phyloP scores from a whole-genome alignment of 2,888 invertebrate genomes.

The Ferdinandea cuprea region DNA sequence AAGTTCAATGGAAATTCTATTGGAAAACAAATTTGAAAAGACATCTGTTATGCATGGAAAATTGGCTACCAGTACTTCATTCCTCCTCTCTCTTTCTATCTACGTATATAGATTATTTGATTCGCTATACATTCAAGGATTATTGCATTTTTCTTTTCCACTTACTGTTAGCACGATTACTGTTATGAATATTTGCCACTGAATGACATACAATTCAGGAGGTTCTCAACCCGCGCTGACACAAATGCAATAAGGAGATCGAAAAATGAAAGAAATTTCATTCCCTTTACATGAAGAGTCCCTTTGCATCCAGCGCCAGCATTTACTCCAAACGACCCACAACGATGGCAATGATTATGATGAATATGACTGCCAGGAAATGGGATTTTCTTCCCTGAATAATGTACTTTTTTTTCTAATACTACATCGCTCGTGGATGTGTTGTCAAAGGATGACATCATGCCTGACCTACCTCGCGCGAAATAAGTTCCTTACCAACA shows the following conservation, averaged over 20 bases:
- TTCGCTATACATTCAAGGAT: constrained; percentile 53
- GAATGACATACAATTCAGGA: constrained; percentile 32
- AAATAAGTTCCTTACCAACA: constrained; percentile 34
- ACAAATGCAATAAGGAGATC: constrained; percentile 24
- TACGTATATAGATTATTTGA: constrained; percentile 49
- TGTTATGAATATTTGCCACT: constrained; percentile 62
- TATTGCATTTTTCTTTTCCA: constrained; percentile 29
- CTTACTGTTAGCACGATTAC: constrained; percentile 43
- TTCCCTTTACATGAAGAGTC: constrained; percentile 1
- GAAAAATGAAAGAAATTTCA: not conserved
- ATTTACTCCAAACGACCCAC: constrained; percentile 26
- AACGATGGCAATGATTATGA: constrained; percentile 59
- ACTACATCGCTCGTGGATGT: constrained; percentile 27
- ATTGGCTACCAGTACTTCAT: constrained; percentile 49
- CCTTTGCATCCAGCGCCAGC: constrained; percentile 2
- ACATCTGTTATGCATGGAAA: constrained; percentile 51
- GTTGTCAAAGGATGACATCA: constrained; percentile 56
- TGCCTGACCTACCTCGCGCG: constrained; percentile 47
- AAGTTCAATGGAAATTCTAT: constrained; percentile 19
- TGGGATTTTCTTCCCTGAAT: constrained; percentile 51
- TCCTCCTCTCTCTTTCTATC: not conserved
- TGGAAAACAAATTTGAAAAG: constrained; percentile 41
- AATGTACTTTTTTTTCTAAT: constrained; percentile 40
- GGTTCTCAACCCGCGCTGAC: constrained; percentile 28
- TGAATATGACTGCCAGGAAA: constrained; percentile 55